These are phyloP conservation scores for Rhabdomys pumilio DNA, from an alignment of 2,797 vertebrate species.

Conservation along the genomic window DNA sequence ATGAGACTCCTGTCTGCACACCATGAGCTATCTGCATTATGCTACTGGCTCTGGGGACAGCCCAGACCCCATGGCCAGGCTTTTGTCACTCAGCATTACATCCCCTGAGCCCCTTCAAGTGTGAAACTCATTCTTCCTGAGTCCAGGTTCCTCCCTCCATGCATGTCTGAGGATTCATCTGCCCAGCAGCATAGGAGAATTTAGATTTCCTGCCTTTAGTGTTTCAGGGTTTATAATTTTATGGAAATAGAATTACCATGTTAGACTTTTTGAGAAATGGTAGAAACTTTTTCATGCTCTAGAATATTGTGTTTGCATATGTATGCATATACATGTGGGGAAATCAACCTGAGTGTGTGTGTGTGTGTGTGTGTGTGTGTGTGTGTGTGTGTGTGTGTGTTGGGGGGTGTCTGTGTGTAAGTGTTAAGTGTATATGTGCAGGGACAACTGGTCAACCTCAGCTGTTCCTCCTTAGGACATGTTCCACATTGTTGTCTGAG, in stretches of 20 bases:
- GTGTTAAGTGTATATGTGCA: too few species aligned
- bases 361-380: too few species aligned
- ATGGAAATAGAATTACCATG: neutral
- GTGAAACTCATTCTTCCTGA: neutral
- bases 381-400: too few species aligned
- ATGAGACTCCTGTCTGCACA: rapidly evolving
- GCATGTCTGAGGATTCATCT: neutral
- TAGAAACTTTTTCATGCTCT: neutral
- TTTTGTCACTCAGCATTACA: neutral
- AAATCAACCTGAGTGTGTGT: neutral
- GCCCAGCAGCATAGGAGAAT: neutral
- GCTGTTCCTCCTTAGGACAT: neutral
- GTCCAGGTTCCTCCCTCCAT: too few species aligned
- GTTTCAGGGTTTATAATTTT: neutral
- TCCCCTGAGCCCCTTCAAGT: rapidly evolving
- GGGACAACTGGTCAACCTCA: neutral
- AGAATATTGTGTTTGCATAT: neutral
- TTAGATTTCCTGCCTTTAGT: neutral
- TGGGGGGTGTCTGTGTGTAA: too few species aligned
- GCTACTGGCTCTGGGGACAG: neutral
- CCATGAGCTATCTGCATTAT: neutral
- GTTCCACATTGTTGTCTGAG: neutral
- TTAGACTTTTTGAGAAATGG: neutral
- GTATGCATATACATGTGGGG: too few species aligned
- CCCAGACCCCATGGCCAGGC: too few species aligned